Evolutionary conservation across 2,113 vertebrate genomes (phyloP), one percentile per base, ranked within the genome.

Genomic region (Grus americana): DNA sequence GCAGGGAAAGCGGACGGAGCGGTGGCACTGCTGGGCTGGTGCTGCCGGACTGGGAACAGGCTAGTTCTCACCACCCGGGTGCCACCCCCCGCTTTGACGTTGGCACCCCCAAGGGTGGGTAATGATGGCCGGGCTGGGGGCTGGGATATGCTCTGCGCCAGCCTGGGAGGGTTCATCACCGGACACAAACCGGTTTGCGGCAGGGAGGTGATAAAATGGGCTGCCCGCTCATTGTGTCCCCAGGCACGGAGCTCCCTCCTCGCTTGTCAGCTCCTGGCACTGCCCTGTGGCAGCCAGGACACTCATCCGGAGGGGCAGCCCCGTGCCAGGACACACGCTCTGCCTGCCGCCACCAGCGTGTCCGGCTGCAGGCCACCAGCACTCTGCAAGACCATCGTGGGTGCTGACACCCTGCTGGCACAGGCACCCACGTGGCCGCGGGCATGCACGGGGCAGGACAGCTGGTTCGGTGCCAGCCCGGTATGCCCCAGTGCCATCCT

Each of bases 71-170:
- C 93, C 6, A 58, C 66, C 78, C 2, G 12, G 78, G 81, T 95
- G 61, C 94, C 94, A 85, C 95, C 93, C 78, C 95, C 95, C 2
- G 1, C 23, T 72, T 92, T 96, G 94, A 97, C 70, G 92, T 87
- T 36, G 9, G 78, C 52, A 93, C 49, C 82, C 91, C 61, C 72
- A 75, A 40, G 55, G 47, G n/a, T 86, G 79, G 92, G 55, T 78
- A 66, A 79, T 2, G 4, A 47, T 29, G 61, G 75, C 79, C 0
- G 6, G 49, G 63, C 36, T 75, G 82, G 74, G 73, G 90, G 84
- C 30, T 80, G 95, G 93, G 71, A 68, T 52, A 52, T 65, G 30
- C 61, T 73, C 70, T 85, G 22, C 3, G 54, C 81, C 90, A 92
- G 79, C 70, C 46, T 44, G 49, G 70, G 73, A 93, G 74, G 84